Conservation (phyloP, 2,888 invertebrate genomes). For the Meganola albula region DNA sequence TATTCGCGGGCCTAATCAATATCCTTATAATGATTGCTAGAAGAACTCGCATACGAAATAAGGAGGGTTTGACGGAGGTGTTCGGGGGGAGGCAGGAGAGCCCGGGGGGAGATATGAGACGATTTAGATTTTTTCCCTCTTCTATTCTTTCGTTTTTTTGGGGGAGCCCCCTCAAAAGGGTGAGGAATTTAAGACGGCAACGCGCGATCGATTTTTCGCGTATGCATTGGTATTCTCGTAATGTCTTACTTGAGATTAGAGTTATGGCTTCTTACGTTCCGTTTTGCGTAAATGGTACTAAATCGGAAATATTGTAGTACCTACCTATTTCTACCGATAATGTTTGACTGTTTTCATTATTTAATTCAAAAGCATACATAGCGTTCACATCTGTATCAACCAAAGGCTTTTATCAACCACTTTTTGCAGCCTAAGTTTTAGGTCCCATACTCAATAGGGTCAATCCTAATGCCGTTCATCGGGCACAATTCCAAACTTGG, state of each 20-base stretch:
- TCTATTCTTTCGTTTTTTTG: conserved; percentile 77
- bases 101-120: conserved; percentile 72
- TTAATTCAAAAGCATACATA: too few relatives aligned
- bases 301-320: too few relatives aligned
- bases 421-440: too few relatives aligned
- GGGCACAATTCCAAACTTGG: too few relatives aligned
- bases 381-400: too few relatives aligned
- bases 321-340: too few relatives aligned
- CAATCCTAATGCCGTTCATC: too few relatives aligned
- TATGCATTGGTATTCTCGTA: conserved; percentile 77
- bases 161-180: conserved; percentile 77
- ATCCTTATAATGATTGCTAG: conserved; percentile 78
- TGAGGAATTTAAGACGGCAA: conserved; percentile 77
- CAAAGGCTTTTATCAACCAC: too few relatives aligned
- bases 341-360: too few relatives aligned
- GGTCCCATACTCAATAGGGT: too few relatives aligned
- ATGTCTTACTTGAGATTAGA: conserved; percentile 77
- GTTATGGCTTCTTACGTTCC: conserved; percentile 58
- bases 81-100: conserved; percentile 50
- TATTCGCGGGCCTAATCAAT: conserved; percentile 75
- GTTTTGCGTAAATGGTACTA: conserved; percentile 13
- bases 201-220: conserved; percentile 75
- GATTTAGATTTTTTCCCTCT: conserved; percentile 79
- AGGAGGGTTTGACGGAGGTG: conserved; percentile 75
- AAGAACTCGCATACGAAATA: conserved; percentile 79